These are phyloP conservation scores for Cossypha polioptera DNA, from an alignment of 2,797 vertebrate species.

Conservation along the genomic window DNA sequence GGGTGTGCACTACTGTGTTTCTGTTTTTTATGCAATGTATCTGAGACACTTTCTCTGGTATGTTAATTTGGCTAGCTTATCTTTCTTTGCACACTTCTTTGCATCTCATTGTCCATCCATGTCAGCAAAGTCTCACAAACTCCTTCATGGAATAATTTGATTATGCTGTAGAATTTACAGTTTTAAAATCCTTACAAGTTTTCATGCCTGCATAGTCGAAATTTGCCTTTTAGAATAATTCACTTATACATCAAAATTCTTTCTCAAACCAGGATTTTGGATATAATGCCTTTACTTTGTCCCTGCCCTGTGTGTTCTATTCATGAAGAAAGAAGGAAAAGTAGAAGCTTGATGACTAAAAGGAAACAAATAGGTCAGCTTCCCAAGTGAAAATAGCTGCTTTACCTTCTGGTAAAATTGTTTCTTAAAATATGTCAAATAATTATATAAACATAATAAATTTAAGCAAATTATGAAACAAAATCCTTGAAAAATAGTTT, in stretches of 20 bases:
- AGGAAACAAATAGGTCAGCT: neutral
- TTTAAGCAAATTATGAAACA: neutral
- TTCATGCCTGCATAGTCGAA: neutral
- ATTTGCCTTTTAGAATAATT: neutral
- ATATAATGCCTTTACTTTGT: neutral
- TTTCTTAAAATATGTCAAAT: neutral
- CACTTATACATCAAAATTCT: neutral
- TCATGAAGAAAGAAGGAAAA: neutral
- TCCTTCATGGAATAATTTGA: neutral
- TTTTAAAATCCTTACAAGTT: neutral
- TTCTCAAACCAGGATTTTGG: neutral
- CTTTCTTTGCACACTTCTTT: neutral
- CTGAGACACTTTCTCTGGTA: neutral
- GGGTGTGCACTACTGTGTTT: neutral
- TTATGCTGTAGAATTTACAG: neutral
- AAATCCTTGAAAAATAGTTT: neutral
- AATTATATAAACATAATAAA: neutral
- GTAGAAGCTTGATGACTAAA: neutral
- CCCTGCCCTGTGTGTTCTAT: rapidly evolving
- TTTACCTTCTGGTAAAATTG: neutral
- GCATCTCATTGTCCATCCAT: neutral
- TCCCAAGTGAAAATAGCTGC: neutral
- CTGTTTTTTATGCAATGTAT: neutral
- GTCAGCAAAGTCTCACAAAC: neutral
- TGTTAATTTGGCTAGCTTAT: neutral